Base-by-base conservation (phyloP, 2,888 invertebrate species). In the Zelleria hepariella region DNA sequence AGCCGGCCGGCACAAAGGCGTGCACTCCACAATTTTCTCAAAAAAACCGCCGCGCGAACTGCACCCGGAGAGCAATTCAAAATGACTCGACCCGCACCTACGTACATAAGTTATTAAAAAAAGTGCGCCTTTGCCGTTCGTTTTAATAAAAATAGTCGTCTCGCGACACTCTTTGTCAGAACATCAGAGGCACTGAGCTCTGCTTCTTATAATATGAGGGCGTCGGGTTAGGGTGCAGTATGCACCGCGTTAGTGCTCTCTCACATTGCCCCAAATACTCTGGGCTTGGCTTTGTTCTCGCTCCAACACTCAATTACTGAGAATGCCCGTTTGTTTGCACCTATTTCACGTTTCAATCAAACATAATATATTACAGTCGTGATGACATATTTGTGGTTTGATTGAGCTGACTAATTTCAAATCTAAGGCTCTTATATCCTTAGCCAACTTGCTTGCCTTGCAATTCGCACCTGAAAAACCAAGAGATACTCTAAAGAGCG, bases 121-220 rank as follows among this genome's bases (percentile, higher is more conserved):
- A 88, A 84, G 84, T 82, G 79, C 78, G 82, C 82, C 80, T 84
- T 75, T 78, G 81, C 75, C 75, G 81, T 75, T 79, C 85, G 86
- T 84, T 87, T 87, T 87, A 87, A 87, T 88, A 88, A 87, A 87
- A 88, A 87, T 87, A 87, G 87, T 82, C 85, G 81, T 81, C 78
- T 76, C 78, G 74, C 77, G 77, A 76, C 76, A 81, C 79, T 81
- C 86, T 87, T 88, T 88, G 87, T 87, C 77, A 76, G 76, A 78
- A 84, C 83, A 83, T 86, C 86, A 86, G 76, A 86, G 78, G 75
- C 72, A 42, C 72, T 72, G 78, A 75, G 73, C 78, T 82, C 80
- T 82, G 80, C 81, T 78, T 81, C 80, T 82, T 79, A 81, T 82
- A 79, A 79, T 72, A 74, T 74, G 72, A 75, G 75, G 77, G 76